Evolutionary conservation across 2,113 vertebrate species (phyloP).

Genomic region (Oenanthe oenanthe): DNA sequence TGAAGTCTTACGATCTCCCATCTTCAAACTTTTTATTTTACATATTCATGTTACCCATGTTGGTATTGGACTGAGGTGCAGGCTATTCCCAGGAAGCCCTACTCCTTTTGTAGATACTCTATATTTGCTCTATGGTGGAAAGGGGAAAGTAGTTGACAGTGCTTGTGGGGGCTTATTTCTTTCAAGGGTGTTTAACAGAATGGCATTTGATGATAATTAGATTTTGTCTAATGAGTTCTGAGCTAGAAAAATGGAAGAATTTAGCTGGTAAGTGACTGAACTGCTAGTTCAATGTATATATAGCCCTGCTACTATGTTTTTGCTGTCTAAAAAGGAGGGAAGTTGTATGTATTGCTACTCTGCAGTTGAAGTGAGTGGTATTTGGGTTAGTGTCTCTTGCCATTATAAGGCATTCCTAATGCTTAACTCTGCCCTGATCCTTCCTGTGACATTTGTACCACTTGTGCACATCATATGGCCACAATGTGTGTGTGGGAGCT

Average conservation of each 20-base stretch:
- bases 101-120: not conserved
- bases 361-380: not conserved
- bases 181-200: not conserved
- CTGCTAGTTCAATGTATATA: not conserved
- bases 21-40: not conserved
- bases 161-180: not conserved
- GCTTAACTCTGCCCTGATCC: not conserved
- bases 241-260: not conserved
- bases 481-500: not conserved
- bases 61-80: not conserved
- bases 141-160: not conserved
- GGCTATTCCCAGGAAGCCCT: not conserved
- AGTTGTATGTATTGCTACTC: not conserved
- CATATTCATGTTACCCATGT: rapidly evolving
- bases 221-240: not conserved
- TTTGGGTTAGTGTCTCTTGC: not conserved
- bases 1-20: not conserved
- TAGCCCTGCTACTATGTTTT: not conserved
- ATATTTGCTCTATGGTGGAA: rapidly evolving
- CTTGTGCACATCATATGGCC: not conserved
- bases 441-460: not conserved
- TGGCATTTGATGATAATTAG: not conserved
- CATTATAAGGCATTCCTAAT: not conserved
- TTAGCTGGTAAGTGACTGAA: not conserved
- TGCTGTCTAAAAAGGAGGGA: not conserved